Evolutionary conservation across 2,113 vertebrate genomes (phyloP).

Genomic region (Chlamydotis undulata): DNA sequence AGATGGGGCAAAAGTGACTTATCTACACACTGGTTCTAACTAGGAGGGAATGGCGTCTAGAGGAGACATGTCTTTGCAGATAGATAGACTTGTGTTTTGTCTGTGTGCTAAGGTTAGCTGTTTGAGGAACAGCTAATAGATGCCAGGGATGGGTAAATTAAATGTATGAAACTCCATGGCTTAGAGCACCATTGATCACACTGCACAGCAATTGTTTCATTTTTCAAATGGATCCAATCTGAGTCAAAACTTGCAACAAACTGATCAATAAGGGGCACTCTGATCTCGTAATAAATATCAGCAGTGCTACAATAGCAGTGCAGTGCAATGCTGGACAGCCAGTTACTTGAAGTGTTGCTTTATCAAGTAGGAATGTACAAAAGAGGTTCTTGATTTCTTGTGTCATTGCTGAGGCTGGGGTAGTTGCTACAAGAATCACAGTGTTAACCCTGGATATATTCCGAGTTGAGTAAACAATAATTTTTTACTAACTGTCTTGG

Average conservation of each 20-base stretch:
- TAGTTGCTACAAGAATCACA: not conserved
- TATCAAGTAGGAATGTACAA: not conserved
- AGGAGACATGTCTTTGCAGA: not conserved
- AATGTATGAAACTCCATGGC: not conserved
- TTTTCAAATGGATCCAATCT: not conserved
- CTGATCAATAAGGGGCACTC: not conserved
- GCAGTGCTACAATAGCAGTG: not conserved
- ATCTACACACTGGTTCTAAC: not conserved
- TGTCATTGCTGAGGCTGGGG: not conserved
- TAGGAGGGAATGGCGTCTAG: not conserved
- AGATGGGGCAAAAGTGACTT: not conserved
- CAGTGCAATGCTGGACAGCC: not conserved
- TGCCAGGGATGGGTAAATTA: not conserved
- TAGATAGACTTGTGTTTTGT: not conserved
- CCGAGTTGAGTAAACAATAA: not conserved
- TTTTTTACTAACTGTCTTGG: not conserved
- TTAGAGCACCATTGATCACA: not conserved
- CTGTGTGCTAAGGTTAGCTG: not conserved
- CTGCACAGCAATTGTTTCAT: not conserved
- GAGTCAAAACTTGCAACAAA: not conserved
- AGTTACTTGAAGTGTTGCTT: not conserved
- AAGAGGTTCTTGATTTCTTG: not conserved
- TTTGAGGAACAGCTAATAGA: not conserved
- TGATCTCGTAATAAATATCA: not conserved
- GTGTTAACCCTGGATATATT: not conserved